Percentiles rank a stretch among this genome's conserved stretches.
Evolutionary conservation across 2,888 invertebrate genomes (phyloP).

Genomic region (Adelphocoris suturalis): DNA sequence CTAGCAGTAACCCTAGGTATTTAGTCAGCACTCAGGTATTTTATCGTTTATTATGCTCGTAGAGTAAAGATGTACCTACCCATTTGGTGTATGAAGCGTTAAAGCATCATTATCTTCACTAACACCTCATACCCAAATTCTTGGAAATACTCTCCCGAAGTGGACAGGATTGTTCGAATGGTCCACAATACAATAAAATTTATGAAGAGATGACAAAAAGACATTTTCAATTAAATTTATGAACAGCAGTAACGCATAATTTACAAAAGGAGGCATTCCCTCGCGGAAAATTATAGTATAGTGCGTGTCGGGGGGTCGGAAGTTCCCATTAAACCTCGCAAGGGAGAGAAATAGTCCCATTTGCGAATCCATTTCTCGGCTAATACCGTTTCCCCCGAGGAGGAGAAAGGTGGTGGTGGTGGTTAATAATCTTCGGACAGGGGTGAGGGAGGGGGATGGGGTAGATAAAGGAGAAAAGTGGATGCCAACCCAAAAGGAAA

Average conservation of each 20-base stretch:
- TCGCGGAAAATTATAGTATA: constrained; percentile 39
- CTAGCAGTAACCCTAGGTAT: no score
- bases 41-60: no score
- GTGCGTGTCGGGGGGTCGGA: constrained; percentile 48
- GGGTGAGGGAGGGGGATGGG: background rate
- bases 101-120: no score
- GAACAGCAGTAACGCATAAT: constrained; percentile 44
- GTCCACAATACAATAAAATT: background rate
- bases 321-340: constrained; percentile 53
- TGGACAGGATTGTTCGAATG: background rate
- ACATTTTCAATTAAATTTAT: constrained; percentile 45
- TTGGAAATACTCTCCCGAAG: no score
- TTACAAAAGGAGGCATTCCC: background rate
- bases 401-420: constrained; percentile 17
- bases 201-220: background rate
- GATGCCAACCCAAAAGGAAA: constrained; percentile 1
- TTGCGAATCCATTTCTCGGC: constrained; percentile 63
- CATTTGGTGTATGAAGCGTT: no score
- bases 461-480: background rate
- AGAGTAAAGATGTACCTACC: no score
- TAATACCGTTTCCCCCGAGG: constrained; percentile 43
- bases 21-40: no score
- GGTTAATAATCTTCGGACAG: constrained; percentile 54
- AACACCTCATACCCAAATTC: no score
- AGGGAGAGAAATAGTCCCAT: constrained; percentile 62